phyloP scores from a whole-genome alignment of 2,113 vertebrate genomes.

The Dasyurus viverrinus region DNA sequence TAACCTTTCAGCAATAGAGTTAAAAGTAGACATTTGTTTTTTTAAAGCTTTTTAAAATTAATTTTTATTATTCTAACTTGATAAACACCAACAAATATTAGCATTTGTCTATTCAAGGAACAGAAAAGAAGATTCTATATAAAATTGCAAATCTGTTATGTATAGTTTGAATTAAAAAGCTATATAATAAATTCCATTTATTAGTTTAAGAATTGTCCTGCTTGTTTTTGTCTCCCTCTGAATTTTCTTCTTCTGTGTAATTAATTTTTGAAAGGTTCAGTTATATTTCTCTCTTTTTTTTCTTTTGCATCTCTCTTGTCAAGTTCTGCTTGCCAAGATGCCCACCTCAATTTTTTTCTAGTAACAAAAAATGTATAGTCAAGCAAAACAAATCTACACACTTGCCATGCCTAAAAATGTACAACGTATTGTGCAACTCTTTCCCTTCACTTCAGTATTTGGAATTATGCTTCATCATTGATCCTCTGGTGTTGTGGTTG shows the following conservation, averaged over 20 bases:
- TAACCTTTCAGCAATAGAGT: neutral
- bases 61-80: neutral
- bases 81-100: neutral
- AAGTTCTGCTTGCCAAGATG: neutral
- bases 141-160: neutral
- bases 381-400: neutral
- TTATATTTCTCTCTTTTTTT: neutral
- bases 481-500: neutral
- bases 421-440: neutral
- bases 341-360: neutral
- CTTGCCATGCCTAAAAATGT: neutral
- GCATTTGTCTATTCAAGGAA: neutral
- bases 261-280: neutral
- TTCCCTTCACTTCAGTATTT: neutral
- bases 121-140: neutral
- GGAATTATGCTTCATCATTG: neutral
- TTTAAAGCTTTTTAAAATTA: neutral
- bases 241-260: neutral
- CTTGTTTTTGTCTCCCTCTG: neutral
- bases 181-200: neutral
- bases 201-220: neutral
- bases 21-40: neutral
- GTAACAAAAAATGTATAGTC: neutral
- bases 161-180: neutral
- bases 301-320: neutral